Percentiles rank a stretch among this genome's conserved stretches.
Conservation (phyloP, 1,140 invertebrate species). For the Drosophila punjabiensis region DNA sequence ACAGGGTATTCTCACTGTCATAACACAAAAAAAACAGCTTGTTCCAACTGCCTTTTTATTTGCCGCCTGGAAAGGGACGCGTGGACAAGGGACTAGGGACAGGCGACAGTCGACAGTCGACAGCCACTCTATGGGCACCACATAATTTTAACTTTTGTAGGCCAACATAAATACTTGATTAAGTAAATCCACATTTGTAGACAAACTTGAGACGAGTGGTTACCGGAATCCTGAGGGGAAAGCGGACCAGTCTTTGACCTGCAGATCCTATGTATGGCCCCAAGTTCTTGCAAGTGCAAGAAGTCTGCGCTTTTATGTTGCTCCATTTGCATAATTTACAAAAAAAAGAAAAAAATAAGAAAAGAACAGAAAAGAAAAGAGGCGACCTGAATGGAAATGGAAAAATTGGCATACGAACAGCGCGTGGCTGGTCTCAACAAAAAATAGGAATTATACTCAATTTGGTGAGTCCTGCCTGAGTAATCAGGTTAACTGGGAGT, state of each 20-base stretch:
- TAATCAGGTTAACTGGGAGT: constrained; percentile 33
- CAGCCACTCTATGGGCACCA: constrained; percentile 50
- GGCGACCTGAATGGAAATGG: constrained; percentile 16
- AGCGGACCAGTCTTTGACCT: constrained; percentile 35
- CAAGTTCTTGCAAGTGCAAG: constrained; percentile 20
- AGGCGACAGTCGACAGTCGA: constrained; percentile 3
- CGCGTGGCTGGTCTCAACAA: constrained; percentile 18
- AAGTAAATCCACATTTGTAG: constrained; percentile 75
- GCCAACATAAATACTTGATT: constrained; percentile 75
- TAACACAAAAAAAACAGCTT: not conserved
- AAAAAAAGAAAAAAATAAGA: constrained; percentile 12
- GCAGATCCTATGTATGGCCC: constrained; percentile 22
- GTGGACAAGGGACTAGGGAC: not conserved
- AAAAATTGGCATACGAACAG: constrained; percentile 32
- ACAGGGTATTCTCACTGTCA: not conserved
- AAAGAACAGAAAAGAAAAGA: not conserved
- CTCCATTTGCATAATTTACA: constrained; percentile 64
- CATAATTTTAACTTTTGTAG: constrained; percentile 74
- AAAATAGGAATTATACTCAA: constrained; percentile 44
- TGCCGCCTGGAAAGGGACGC: constrained; percentile 39
- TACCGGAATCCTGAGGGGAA: not conserved
- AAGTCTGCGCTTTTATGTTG: constrained; percentile 51
- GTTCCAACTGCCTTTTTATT: constrained; percentile 41
- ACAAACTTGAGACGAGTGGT: constrained; percentile 58
- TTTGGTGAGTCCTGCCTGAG: constrained; percentile 23